Evolutionary conservation across 1,140 invertebrate species (phyloP).

Genomic region (Formica exsecta): DNA sequence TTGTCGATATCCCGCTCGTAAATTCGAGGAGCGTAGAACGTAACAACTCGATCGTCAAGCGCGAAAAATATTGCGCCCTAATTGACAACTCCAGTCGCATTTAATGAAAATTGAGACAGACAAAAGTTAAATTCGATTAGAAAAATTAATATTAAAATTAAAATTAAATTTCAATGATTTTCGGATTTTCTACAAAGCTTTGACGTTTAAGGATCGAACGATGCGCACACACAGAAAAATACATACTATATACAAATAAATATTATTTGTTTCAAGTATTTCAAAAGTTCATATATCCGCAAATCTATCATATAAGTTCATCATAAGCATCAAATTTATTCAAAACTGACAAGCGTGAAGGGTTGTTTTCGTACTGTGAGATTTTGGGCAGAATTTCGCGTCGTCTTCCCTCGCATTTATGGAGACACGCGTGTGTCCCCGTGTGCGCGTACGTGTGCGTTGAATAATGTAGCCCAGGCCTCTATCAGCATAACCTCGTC

Average conservation of each 20-base stretch:
- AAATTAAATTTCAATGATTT: neutral
- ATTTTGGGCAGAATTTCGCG: neutral
- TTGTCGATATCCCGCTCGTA: conserved; percentile 46
- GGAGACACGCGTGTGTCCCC: neutral
- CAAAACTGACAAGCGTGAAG: neutral
- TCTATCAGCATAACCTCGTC: conserved; percentile 77
- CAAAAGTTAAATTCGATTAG: neutral
- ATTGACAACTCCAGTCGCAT: conserved; percentile 25
- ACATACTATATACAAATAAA: too few species aligned
- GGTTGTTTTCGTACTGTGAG: neutral
- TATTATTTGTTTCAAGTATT: too few species aligned
- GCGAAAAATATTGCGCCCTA: conserved; percentile 25
- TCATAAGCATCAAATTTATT: too few species aligned
- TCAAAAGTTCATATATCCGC: too few species aligned
- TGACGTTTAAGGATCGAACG: neutral
- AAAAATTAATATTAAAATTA: neutral
- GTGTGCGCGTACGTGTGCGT: conserved; percentile 46
- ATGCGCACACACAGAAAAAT: neutral
- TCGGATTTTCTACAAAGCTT: neutral
- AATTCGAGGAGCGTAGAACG: conserved; percentile 37
- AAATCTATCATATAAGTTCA: too few species aligned
- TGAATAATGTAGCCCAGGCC: conserved; percentile 75
- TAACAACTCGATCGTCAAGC: conserved; percentile 33
- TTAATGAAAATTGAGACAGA: neutral
- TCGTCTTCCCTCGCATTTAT: neutral